Conservation (phyloP, 92 coral and sea anemone species). For the Ricordea florida region DNA sequence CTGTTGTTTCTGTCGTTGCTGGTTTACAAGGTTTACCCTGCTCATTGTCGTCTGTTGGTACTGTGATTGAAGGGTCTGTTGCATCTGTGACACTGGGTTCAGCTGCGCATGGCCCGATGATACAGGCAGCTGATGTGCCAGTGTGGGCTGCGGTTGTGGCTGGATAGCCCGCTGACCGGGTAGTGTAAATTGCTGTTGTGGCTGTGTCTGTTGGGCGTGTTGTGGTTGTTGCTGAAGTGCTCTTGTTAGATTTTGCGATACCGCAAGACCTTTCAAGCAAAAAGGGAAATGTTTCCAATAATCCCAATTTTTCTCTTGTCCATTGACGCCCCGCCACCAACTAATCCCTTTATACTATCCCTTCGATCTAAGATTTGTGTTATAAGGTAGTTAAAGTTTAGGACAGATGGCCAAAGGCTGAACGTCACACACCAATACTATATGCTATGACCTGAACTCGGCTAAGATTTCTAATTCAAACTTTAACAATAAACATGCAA, state of each 20-base stretch:
- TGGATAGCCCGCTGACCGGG: constrained; percentile 67
- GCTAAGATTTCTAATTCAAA: no score
- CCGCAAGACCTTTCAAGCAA: not conserved
- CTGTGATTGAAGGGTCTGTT: constrained; percentile 25
- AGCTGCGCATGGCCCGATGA: constrained; percentile 43
- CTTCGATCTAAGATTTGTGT: no score
- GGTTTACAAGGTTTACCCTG: constrained; percentile 29
- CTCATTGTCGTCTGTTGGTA: constrained; percentile 30
- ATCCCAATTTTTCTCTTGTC: no score
- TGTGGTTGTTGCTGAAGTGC: constrained; percentile 43
- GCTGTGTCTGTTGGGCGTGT: constrained; percentile 45
- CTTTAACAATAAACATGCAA: no score
- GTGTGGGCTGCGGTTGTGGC: constrained; percentile 63
- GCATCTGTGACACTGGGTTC: constrained; percentile 46
- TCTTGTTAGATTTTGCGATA: constrained; percentile 20
- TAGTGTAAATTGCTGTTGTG: constrained; percentile 68
- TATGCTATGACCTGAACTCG: no score
- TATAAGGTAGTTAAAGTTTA: no score
- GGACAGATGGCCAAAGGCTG: no score
- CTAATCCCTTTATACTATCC: no score
- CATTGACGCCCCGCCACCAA: no score
- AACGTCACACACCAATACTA: no score
- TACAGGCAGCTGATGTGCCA: constrained; percentile 43
- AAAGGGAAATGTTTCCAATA: not conserved
- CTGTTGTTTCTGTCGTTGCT: constrained; percentile 51